These are phyloP conservation scores for Drosophila eugracilis DNA, from an alignment of 1,140 invertebrate genomes.

Conservation along the genomic window DNA sequence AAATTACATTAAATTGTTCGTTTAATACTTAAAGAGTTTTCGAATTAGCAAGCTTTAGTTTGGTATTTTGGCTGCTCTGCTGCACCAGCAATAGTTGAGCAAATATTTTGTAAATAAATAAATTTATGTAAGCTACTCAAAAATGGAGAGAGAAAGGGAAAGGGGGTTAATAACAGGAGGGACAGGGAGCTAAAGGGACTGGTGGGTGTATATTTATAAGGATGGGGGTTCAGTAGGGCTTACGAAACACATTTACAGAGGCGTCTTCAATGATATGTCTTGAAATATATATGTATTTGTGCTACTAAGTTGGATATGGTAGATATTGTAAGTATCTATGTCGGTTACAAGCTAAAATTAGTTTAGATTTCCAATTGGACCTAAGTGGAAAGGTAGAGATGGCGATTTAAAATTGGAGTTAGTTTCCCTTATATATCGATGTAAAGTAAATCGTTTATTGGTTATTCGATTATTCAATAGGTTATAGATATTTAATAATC, in stretches of 20 bases:
- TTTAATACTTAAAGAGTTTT: slow-evolving; percentile 46
- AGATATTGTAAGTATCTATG: slow-evolving; percentile 26
- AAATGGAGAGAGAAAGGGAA: slow-evolving; percentile 3
- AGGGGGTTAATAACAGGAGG: no score
- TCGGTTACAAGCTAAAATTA: slow-evolving; percentile 32
- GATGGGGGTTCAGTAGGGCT: background rate
- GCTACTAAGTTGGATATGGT: slow-evolving; percentile 15
- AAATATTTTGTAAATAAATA: slow-evolving; percentile 62
- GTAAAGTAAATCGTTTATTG: slow-evolving; percentile 37
- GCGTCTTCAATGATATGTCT: slow-evolving; percentile 70
- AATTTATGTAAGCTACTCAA: slow-evolving; percentile 25
- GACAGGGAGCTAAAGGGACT: background rate
- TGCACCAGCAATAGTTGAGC: slow-evolving; percentile 48
- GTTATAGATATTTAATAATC: slow-evolving; percentile 21
- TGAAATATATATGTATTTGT: slow-evolving; percentile 35
- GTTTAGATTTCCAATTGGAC: slow-evolving; percentile 22
- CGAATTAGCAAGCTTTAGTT: slow-evolving; percentile 42
- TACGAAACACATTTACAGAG: slow-evolving; percentile 55
- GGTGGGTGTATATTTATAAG: slow-evolving; percentile 15
- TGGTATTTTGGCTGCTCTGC: slow-evolving; percentile 35
- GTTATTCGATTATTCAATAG: slow-evolving; percentile 34
- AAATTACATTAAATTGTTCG: slow-evolving; percentile 49
- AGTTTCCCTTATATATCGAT: slow-evolving; percentile 30
- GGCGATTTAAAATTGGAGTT: slow-evolving; percentile 22
- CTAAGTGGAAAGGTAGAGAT: slow-evolving; percentile 16